These are phyloP conservation scores for Gallinago jamesoni DNA, from an alignment of 2,113 vertebrate genomes.

Conservation along the genomic window DNA sequence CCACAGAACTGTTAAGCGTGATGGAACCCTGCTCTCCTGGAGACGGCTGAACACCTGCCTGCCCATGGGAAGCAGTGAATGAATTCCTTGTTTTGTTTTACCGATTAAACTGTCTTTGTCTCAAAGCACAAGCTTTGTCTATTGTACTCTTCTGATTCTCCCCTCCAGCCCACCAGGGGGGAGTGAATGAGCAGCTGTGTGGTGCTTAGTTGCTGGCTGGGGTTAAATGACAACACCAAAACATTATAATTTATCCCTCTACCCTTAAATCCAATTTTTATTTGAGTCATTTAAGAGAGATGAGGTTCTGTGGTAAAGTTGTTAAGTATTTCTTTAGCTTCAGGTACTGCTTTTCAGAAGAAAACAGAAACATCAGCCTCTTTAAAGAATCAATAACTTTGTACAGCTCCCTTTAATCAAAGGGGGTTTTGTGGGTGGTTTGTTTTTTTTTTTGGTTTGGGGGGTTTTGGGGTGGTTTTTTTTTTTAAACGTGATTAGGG, in stretches of 20 bases:
- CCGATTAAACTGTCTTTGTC: not conserved
- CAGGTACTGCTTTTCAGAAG: not conserved
- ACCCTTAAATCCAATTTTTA: not conserved
- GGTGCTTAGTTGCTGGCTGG: not conserved
- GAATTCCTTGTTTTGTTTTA: not conserved
- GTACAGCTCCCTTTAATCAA: not conserved
- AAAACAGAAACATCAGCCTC: not conserved
- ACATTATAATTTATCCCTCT: not conserved
- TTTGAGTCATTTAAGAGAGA: not conserved
- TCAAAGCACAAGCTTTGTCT: not conserved
- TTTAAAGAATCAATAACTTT: not conserved
- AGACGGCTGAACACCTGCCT: not conserved
- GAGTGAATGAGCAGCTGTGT: fast-evolving
- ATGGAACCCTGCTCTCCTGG: not conserved
- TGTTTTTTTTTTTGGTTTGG: not conserved
- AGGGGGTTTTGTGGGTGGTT: not conserved
- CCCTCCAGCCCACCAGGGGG: not conserved
- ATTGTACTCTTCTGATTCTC: not conserved
- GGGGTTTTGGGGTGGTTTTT: not conserved
- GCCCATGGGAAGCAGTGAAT: fast-evolving
- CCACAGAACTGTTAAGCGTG: fast-evolving
- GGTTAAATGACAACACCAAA: not conserved
- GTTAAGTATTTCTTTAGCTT: not conserved
- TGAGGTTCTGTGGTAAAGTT: not conserved
- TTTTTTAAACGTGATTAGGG: not conserved